A percentile compares a stretch with the other conserved stretches of the same genome.
These are phyloP conservation scores for Drosophila sechellia DNA, from an alignment of 1,140 invertebrate genomes.

Conservation along the genomic window DNA sequence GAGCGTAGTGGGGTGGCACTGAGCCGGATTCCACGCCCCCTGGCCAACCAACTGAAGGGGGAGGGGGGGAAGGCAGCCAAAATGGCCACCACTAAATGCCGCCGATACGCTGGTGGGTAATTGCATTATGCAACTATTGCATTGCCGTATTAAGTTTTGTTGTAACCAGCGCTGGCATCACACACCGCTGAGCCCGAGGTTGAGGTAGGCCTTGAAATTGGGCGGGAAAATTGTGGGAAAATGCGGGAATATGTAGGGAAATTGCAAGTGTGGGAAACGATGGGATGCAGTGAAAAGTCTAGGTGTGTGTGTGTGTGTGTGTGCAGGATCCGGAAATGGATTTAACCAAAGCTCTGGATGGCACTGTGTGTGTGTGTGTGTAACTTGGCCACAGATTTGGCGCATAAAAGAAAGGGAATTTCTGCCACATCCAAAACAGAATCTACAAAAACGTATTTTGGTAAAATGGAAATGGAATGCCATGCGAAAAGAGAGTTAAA, in stretches of 20 bases:
- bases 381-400: conserved; percentile 65
- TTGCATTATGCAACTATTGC: conserved; percentile 82
- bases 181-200: conserved; percentile 29
- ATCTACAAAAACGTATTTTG: conserved; percentile 13
- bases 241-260: too few relatives aligned
- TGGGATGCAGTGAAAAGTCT: conserved; percentile 5
- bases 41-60: conserved; percentile 41
- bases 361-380: conserved; percentile 21
- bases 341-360: conserved; percentile 51
- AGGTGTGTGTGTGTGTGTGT: conserved; percentile 17
- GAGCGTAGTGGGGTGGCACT: conserved; percentile 3
- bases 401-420: conserved; percentile 37
- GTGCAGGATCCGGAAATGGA: conserved; percentile 70
- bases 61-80: conserved; percentile 24
- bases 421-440: conserved; percentile 35
- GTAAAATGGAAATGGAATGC: conserved; percentile 49
- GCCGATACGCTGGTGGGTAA: conserved; percentile 75
- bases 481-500: conserved; percentile 5
- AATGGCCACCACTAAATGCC: conserved; percentile 46
- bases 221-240: not conserved
- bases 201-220: conserved; percentile 1
- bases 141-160: conserved; percentile 79
- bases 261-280: not conserved
- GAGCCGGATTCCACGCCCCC: conserved; percentile 4
- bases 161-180: conserved; percentile 52